Base-by-base conservation (phyloP, 2,888 invertebrate genomes). In the Sphaerophoria taeniata region DNA sequence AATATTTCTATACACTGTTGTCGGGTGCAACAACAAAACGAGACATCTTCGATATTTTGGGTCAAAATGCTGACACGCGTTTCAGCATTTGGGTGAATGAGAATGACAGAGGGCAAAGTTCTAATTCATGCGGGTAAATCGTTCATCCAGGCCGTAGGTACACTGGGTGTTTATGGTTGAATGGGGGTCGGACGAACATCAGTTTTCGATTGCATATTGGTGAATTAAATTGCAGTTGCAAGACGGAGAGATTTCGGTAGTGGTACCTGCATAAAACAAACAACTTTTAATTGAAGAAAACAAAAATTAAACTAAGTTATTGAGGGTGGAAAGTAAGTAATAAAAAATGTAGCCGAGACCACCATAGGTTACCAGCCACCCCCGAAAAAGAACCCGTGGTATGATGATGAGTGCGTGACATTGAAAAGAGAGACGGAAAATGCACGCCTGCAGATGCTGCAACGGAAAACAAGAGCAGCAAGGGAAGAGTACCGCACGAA, bases 281-380 rank as follows among this genome's bases (percentile, higher is more conserved):
- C 43, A 31, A 11, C 7, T 70, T 73, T 77, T 70, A 77, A 85
- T 85, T 81, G 45, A 56, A 69, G 34, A 51, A 24, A 24, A 24
- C 1, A 24, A 24, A 24, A 24, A 24, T 24, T 9, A 16, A 4
- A 5, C 36, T 9, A 14, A 58, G 33, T 55, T 9, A 73, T 77
- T 70, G 63, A 36, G 73, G 81, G 85, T 85, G 85, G 61, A 24
- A n/a, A n/a, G n/a, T n/a, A n/a, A n/a, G n/a, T n/a, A n/a, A n/a
- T n/a, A n/a, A n/a, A n/a, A n/a, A n/a, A n/a, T n/a, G n/a, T n/a
- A n/a, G n/a, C n/a, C n/a, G n/a, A n/a, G n/a, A n/a, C n/a, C n/a
- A n/a, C n/a, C n/a, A n/a, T n/a, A n/a, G n/a, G n/a, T n/a, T n/a
- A n/a, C n/a, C n/a, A n/a, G n/a, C n/a, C n/a, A n/a, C n/a, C n/a